These are phyloP conservation scores for Melipona quadrifasciata DNA, from an alignment of 1,140 invertebrate species.

Conservation along the genomic window DNA sequence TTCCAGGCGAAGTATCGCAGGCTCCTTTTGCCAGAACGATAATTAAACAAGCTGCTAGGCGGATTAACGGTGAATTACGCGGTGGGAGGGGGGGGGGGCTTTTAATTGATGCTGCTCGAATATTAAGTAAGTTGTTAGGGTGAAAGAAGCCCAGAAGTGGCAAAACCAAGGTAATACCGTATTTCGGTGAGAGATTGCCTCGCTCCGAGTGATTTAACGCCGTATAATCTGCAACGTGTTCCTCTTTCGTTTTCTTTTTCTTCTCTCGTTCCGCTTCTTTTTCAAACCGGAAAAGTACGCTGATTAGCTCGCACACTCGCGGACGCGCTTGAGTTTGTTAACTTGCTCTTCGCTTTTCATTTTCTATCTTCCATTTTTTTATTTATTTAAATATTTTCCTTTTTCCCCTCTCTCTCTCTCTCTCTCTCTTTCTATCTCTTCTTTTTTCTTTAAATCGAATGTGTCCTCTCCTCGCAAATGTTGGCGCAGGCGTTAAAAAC, in stretches of 20 bases:
- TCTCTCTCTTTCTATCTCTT: background rate
- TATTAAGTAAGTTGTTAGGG: conserved; percentile 40
- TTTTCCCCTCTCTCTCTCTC: too few relatives aligned
- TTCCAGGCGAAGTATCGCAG: background rate
- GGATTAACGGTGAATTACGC: conserved; percentile 46
- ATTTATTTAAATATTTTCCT: too few relatives aligned
- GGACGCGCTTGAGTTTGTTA: background rate
- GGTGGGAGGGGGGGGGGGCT: background rate
- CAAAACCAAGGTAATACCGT: background rate
- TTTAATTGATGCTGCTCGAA: conserved; percentile 48
- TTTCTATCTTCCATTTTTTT: too few relatives aligned
- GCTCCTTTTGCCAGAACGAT: background rate
- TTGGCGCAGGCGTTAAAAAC: too few relatives aligned
- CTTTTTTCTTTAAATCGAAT: background rate
- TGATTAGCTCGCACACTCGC: background rate
- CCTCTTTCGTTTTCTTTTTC: background rate
- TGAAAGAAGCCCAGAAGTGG: background rate
- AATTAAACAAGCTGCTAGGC: conserved; percentile 35
- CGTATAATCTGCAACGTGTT: background rate
- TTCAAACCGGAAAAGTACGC: background rate
- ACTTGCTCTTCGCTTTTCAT: background rate
- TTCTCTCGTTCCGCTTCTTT: background rate
- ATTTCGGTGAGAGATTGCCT: conserved; percentile 28
- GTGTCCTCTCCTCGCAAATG: too few relatives aligned
- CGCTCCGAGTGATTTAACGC: conserved; percentile 8